Conservation (phyloP, 2,113 vertebrate genomes). For the Halcyon malimbica region DNA sequence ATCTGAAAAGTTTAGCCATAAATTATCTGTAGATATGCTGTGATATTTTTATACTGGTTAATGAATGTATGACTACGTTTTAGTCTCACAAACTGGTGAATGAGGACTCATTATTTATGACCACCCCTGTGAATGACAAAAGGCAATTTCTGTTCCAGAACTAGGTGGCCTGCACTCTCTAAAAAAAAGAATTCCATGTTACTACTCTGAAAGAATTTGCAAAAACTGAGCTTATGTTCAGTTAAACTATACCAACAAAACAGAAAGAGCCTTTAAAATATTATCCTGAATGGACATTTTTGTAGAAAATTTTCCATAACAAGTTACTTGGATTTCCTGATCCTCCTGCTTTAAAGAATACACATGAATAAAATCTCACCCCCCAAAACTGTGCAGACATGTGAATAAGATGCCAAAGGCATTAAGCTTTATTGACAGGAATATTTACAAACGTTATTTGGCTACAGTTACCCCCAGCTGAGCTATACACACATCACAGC, state of each 20-base stretch:
- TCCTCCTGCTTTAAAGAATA: not conserved
- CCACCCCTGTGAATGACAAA: not conserved
- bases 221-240: not conserved
- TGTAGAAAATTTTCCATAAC: not conserved
- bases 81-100: slow-evolving; percentile 6
- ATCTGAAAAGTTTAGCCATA: not conserved
- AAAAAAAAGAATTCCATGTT: not conserved
- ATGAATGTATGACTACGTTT: slow-evolving; percentile 3
- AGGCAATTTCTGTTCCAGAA: not conserved
- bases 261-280: not conserved
- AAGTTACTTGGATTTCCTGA: not conserved
- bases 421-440: not conserved
- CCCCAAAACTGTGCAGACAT: not conserved
- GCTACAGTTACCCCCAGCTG: not conserved
- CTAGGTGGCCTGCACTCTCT: not conserved
- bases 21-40: not conserved
- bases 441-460: not conserved
- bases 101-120: not conserved
- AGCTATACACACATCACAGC: not conserved
- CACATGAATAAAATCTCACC: not conserved
- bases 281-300: not conserved
- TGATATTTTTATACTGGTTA: not conserved
- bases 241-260: not conserved
- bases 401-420: not conserved
- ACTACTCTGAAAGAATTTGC: not conserved